Evolutionary conservation across 2,113 vertebrate genomes (phyloP), one percentile per base, ranked within the genome.

Genomic region (Rallus limicola): DNA sequence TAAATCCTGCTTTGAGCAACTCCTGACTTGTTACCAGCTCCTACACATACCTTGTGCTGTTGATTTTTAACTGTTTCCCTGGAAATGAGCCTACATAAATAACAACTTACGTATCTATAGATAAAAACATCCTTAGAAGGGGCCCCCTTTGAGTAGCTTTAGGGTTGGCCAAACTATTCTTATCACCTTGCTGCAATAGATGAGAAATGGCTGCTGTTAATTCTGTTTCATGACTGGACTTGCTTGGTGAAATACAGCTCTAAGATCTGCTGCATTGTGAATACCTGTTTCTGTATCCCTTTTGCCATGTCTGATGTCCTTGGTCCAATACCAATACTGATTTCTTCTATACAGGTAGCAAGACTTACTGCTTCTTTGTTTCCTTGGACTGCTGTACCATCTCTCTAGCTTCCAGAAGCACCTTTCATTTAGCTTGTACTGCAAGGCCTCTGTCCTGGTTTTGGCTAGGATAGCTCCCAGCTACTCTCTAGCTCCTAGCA

Each of bases 171-270:
- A 53, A 7, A 29, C n/a, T 44, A 0, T 60, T 71, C 75, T 33
- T 60, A 34, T 5, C 67, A 24, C 31, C 29, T 50, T 19, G 44
- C 34, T 64, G 63, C 60, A 78, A 6, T 6, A 46, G 68, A 46
- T 87, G 92, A 94, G 87, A 70, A 86, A 67, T 78, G 60, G 83
- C 72, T 84, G 77, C 84, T 91, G 77, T 68, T 89, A 86, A 78
- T 96, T 46, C 60, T 10, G 25, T 34, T 58, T 50, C 55, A 53
- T 67, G 90, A n/a, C 60, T 38, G 84, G 50, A 62, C 74, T 92
- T 52, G 25, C 21, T 26, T 24, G 56, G 46, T 84, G 74, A 94
- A 92, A 74, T 62, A 29, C 63, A 81, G 76, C 48, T 13, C 52
- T 68, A 46, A 68, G 85, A 70, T 85, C 55, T 58, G 70, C 78